phyloP scores from a whole-genome alignment of 2,797 vertebrate species.

The Cygnus olor region DNA sequence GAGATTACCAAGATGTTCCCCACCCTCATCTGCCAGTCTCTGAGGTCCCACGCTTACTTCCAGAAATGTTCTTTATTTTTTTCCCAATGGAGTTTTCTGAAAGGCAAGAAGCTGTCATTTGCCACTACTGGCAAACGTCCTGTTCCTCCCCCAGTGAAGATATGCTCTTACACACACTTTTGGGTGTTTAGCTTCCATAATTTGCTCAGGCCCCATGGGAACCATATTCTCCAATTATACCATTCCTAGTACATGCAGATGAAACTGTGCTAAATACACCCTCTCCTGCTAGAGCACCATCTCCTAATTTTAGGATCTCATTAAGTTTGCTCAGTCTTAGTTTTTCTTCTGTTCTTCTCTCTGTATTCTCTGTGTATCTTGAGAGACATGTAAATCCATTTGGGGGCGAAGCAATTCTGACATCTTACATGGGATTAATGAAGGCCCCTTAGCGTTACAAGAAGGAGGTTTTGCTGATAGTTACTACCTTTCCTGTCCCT shows the following conservation, averaged over 20 bases:
- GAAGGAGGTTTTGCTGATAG: not conserved
- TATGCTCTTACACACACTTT: not conserved
- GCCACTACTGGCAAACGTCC: not conserved
- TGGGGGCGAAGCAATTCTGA: not conserved
- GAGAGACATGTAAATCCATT: not conserved
- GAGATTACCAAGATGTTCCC: not conserved
- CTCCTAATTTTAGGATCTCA: not conserved
- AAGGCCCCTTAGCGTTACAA: not conserved
- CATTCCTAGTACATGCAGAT: not conserved
- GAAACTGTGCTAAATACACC: not conserved
- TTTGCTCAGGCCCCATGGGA: not conserved
- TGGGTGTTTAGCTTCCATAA: not conserved
- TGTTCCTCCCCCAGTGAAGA: not conserved
- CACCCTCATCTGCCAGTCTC: not conserved
- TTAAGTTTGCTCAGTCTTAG: not conserved
- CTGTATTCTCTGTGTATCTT: not conserved
- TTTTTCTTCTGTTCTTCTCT: not conserved
- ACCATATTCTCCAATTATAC: not conserved
- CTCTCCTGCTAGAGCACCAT: not conserved
- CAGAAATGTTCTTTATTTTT: not conserved
- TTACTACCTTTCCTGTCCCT: not conserved
- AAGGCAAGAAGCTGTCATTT: not conserved
- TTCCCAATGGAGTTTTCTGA: not conserved
- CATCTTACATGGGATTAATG: not conserved
- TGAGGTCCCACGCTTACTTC: not conserved